Evolutionary conservation across 2,888 invertebrate species (phyloP).

Genomic region (Hypomecis atomaria): DNA sequence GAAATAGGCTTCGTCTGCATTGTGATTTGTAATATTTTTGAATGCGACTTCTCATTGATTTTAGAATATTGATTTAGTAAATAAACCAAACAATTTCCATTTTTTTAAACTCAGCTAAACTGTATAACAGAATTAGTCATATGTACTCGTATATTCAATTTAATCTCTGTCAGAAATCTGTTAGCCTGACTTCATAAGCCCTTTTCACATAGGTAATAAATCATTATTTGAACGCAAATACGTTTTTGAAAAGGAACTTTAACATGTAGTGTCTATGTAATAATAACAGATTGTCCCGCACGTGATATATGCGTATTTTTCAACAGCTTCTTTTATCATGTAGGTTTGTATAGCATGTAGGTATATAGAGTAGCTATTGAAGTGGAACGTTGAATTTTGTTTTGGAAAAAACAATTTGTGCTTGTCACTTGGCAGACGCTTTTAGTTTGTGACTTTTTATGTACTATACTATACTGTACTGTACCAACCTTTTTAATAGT

Average conservation of each 20-base stretch:
- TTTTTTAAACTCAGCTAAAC: no score
- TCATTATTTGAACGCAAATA: not conserved
- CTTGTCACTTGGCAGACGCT: slow-evolving; percentile 11
- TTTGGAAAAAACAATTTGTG: slow-evolving; percentile 9
- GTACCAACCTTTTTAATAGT: no score
- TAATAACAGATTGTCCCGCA: slow-evolving; percentile 15
- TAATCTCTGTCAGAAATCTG: no score
- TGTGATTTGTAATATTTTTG: no score
- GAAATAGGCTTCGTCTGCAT: no score
- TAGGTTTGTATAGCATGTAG: slow-evolving; percentile 12
- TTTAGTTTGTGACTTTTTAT: not conserved
- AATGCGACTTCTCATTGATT: no score
- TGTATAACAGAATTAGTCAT: no score
- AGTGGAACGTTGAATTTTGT: not conserved
- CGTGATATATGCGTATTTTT: slow-evolving; percentile 5
- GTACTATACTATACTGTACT: no score
- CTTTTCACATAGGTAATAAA: not conserved
- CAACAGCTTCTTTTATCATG: slow-evolving; percentile 13
- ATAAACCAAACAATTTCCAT: no score
- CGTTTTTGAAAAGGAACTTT: not conserved
- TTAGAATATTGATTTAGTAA: no score
- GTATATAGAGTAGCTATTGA: not conserved
- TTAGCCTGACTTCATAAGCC: no score
- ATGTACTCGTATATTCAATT: no score
- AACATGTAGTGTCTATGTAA: not conserved